These are phyloP conservation scores for Stegastes partitus DNA, from an alignment of 2,113 vertebrate species.

Conservation along the genomic window DNA sequence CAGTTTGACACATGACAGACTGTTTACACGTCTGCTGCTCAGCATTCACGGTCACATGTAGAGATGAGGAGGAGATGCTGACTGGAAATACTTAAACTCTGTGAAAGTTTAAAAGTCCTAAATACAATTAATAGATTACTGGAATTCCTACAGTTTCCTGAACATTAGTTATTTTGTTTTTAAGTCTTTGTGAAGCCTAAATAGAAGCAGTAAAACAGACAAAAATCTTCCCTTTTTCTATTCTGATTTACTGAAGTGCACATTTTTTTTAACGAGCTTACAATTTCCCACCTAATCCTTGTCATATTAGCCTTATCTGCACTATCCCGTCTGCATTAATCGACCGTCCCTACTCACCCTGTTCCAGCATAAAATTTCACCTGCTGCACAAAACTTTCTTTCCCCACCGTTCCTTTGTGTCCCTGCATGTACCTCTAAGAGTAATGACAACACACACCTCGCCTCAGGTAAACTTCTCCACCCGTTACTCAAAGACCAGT, in stretches of 20 bases:
- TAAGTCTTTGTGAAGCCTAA: no score
- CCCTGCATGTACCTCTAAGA: conserved; percentile 36
- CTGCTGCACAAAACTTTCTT: neutral
- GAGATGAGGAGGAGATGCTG: no score
- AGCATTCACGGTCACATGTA: no score
- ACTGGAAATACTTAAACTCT: no score
- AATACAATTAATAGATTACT: no score
- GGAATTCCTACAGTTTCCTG: no score
- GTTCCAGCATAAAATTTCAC: conserved; percentile 57
- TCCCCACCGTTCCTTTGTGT: conserved; percentile 35
- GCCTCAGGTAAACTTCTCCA: conserved; percentile 38
- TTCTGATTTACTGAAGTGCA: neutral
- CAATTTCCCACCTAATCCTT: conserved; percentile 36
- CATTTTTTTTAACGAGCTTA: conserved; percentile 14
- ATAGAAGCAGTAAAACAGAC: neutral
- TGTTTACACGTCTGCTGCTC: no score
- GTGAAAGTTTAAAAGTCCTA: no score
- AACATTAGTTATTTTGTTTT: no score
- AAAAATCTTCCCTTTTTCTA: neutral
- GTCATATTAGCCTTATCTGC: conserved; percentile 18
- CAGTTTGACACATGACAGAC: no score
- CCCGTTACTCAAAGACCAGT: conserved; percentile 2
- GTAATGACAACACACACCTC: conserved; percentile 40
- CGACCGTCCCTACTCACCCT: conserved; percentile 37
- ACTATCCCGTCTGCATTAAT: conserved; percentile 46